Evolutionary conservation across 2,888 invertebrate genomes (phyloP).

Genomic region (Plagiodera versicolora): DNA sequence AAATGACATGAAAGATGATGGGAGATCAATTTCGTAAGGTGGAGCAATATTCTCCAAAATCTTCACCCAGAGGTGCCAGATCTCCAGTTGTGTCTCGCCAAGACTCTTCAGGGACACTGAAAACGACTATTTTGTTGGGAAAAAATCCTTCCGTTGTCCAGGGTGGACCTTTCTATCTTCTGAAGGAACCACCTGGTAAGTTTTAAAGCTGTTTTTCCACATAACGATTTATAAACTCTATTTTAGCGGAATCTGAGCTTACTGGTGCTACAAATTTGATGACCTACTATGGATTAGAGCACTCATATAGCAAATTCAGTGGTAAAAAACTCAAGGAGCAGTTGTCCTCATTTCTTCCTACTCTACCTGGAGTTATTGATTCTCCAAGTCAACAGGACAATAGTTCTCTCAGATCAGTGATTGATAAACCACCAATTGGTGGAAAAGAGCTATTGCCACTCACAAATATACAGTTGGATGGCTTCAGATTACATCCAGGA

Average conservation of each 20-base stretch:
- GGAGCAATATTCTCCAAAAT: conserved; percentile 93
- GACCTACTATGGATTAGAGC: conserved; percentile 94
- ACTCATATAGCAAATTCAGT: conserved; percentile 97
- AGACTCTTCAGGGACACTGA: conserved; percentile 95
- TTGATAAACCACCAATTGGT: conserved; percentile 92
- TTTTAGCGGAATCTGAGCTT: conserved; percentile 83
- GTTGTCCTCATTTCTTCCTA: conserved; percentile 91
- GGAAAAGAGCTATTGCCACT: conserved; percentile 88
- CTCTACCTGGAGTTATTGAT: conserved; percentile 93
- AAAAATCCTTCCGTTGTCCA: conserved; percentile 97
- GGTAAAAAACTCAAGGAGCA: conserved; percentile 95
- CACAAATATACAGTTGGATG: conserved; percentile 85
- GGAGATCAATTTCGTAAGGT: conserved; percentile 90
- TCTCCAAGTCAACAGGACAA: conserved; percentile 84
- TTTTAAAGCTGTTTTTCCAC: neutral
- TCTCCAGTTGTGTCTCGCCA: conserved; percentile 95
- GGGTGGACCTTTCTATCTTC: conserved; percentile 96
- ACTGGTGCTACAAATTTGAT: conserved; percentile 97
- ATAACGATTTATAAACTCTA: neutral
- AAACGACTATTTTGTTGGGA: conserved; percentile 95
- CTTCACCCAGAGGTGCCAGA: conserved; percentile 89
- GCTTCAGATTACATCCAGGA: conserved; percentile 93
- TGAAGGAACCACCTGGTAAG: conserved; percentile 92
- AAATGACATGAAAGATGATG: conserved; percentile 76
- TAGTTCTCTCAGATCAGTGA: conserved; percentile 89